Conservation (phyloP, 1,140 invertebrate species). For the Ganaspis sp. region DNA sequence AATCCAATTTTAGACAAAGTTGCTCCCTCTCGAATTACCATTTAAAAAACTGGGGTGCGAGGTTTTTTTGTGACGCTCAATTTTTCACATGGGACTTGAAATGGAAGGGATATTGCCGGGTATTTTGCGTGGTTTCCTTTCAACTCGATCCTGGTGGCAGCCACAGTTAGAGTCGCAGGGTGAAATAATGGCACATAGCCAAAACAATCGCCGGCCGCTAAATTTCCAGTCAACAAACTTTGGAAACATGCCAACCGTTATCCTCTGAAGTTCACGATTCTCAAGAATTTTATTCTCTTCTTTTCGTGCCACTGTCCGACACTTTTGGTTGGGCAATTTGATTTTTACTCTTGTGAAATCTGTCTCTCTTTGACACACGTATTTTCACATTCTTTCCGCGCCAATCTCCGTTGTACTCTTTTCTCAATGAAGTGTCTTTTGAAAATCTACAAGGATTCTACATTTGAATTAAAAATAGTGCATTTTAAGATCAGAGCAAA, state of each 20-base stretch:
- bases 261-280: conserved; percentile 26
- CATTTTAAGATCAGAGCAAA: no score
- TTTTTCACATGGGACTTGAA: conserved; percentile 7
- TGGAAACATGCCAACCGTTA: conserved; percentile 60
- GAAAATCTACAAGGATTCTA: no score
- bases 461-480: no score
- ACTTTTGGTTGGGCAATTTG: conserved; percentile 31
- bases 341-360: conserved; percentile 16
- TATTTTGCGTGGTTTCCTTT: conserved; percentile 24
- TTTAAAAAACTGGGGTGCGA: not conserved
- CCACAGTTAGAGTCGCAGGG: conserved; percentile 35
- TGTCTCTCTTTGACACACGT: not conserved
- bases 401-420: not conserved
- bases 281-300: conserved; percentile 30
- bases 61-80: not conserved
- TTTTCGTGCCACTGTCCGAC: conserved; percentile 14
- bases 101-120: conserved; percentile 11
- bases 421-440: no score
- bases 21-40: not conserved
- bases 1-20: not conserved
- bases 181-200: conserved; percentile 69
- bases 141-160: conserved; percentile 15
- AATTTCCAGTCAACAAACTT: conserved; percentile 73
- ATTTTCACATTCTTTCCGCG: not conserved
- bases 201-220: conserved; percentile 71